Conservation (phyloP, 2,888 invertebrate genomes). For the Dasysyrphus albostriatus region DNA sequence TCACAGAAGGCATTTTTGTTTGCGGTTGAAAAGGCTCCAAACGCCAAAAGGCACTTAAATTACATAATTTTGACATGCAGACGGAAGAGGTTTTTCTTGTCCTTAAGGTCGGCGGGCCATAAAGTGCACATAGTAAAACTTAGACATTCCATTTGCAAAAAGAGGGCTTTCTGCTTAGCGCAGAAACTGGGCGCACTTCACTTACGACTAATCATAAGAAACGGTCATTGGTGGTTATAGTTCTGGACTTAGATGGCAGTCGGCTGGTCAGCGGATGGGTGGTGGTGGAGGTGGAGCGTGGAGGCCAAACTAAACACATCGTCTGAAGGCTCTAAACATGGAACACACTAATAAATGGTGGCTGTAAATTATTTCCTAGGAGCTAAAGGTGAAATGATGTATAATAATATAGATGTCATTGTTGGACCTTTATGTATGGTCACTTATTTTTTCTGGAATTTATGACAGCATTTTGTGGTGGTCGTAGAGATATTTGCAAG, state of each 20-base stretch:
- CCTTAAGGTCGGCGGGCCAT: slow-evolving; percentile 41
- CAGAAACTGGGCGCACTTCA: neutral
- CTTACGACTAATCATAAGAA: slow-evolving; percentile 27
- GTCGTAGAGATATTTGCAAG: neutral
- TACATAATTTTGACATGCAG: slow-evolving; percentile 67
- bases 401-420: slow-evolving; percentile 52
- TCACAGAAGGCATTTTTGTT: slow-evolving; percentile 24
- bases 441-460: slow-evolving; percentile 4
- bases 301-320: slow-evolving; percentile 18
- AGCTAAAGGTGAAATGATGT: slow-evolving; percentile 42
- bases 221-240: neutral
- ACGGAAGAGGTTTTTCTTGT: slow-evolving; percentile 68
- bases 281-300: too few species aligned
- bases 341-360: slow-evolving; percentile 35
- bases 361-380: slow-evolving; percentile 32
- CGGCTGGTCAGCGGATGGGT: too few species aligned
- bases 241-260: neutral
- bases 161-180: neutral
- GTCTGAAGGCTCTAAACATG: slow-evolving; percentile 10
- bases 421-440: slow-evolving; percentile 28
- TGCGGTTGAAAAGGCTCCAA: slow-evolving; percentile 8
- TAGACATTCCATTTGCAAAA: slow-evolving; percentile 46
- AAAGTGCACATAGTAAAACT: slow-evolving; percentile 37
- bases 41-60: slow-evolving; percentile 62
- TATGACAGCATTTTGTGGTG: slow-evolving; percentile 1